Conservation (phyloP, 2,797 vertebrate genomes). For the Basileuterus tristriatus region DNA sequence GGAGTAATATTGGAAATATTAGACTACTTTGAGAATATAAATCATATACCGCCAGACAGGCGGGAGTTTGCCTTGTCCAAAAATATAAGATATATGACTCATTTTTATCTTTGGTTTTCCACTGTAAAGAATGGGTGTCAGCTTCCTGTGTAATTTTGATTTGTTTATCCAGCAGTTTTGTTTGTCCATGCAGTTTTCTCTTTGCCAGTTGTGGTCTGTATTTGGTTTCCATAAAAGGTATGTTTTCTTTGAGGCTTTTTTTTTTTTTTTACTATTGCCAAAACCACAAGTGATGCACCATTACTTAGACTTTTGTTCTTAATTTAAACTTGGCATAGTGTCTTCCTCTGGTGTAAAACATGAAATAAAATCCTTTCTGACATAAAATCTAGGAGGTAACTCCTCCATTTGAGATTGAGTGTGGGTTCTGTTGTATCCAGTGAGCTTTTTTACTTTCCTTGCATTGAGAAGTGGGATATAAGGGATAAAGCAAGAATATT, state of each 20-base stretch:
- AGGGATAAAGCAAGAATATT: background rate
- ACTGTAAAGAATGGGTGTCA: slow-evolving; percentile 77
- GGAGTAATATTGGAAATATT: slow-evolving; percentile 76
- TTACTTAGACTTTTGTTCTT: slow-evolving; percentile 87
- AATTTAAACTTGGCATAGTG: slow-evolving; percentile 87
- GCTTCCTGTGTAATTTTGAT: slow-evolving; percentile 82
- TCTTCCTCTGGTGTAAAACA: slow-evolving; percentile 75
- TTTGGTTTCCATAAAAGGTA: slow-evolving; percentile 91
- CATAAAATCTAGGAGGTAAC: slow-evolving; percentile 70
- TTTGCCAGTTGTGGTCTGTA: slow-evolving; percentile 83
- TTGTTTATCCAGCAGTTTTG: slow-evolving; percentile 90
- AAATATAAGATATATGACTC: slow-evolving; percentile 77
- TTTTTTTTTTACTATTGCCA: slow-evolving; percentile 70
- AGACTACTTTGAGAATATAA: slow-evolving; percentile 68
- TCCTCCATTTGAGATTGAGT: slow-evolving; percentile 57
- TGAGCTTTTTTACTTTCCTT: slow-evolving; percentile 27
- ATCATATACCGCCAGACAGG: slow-evolving; percentile 68
- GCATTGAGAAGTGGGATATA: background rate
- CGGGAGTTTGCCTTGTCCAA: slow-evolving; percentile 72
- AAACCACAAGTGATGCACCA: slow-evolving; percentile 89
- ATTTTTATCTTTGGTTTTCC: slow-evolving; percentile 82
- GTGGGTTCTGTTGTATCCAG: background rate
- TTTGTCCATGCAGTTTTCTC: slow-evolving; percentile 85
- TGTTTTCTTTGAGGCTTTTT: slow-evolving; percentile 87
- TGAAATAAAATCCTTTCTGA: slow-evolving; percentile 77